Conservation (phyloP, 1,140 invertebrate genomes). For the Popillia japonica region DNA sequence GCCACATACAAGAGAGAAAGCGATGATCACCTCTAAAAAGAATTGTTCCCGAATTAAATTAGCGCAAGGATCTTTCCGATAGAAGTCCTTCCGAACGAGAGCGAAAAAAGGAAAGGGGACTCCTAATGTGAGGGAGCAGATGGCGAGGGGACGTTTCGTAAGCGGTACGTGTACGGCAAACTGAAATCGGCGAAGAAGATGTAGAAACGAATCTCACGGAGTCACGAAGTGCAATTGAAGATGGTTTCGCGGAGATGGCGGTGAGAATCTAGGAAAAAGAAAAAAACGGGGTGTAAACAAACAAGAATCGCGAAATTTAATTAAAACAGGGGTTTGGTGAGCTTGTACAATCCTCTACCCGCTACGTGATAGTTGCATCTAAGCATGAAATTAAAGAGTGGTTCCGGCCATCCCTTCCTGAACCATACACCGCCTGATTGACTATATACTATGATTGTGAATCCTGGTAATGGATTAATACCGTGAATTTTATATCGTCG, state of each 20-base stretch:
- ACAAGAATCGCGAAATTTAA: constrained; percentile 1
- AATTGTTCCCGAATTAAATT: neutral
- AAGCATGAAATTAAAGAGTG: too few species aligned
- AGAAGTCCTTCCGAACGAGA: constrained; percentile 5
- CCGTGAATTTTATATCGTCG: too few species aligned
- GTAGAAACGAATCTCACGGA: too few species aligned
- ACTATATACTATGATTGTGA: too few species aligned
- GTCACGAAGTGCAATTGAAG: neutral
- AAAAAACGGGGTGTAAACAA: neutral
- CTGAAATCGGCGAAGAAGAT: neutral
- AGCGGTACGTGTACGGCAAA: neutral
- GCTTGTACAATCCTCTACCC: neutral
- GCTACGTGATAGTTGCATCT: too few species aligned
- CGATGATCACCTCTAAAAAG: neutral
- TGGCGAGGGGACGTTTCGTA: neutral
- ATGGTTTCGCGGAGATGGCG: neutral
- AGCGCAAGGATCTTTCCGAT: constrained; percentile 6
- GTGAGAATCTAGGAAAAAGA: neutral
- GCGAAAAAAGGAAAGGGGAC: neutral
- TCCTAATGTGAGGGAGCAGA: neutral
- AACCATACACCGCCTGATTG: too few species aligned
- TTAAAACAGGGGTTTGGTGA: neutral
- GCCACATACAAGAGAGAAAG: neutral
- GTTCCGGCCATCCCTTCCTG: too few species aligned
- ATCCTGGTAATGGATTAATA: too few species aligned